Evolutionary conservation across 2,888 invertebrate species (phyloP), one percentile per base, ranked within the genome.

Genomic region (Nemotelus nigrinus): DNA sequence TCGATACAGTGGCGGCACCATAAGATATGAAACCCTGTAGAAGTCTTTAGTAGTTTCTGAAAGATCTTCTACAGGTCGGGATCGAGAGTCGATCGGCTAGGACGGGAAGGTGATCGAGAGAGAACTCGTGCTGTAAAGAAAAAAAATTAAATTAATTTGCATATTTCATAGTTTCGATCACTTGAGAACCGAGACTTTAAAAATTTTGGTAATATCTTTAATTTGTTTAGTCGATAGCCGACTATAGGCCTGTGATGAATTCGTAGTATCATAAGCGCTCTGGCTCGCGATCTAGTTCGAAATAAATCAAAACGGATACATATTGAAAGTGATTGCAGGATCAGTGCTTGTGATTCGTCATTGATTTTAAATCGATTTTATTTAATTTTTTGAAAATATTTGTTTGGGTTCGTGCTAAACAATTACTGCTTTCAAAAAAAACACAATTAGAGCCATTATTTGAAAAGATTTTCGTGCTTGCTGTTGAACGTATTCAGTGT

Each of bases 161-260:
- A 25, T 25, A 25, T 25, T 25, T 25, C 25, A 25, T 25, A 25
- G 25, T 25, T 25, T 25, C 25, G 25, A 25, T 25, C 25, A 25
- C 25, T 25, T 25, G 25, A 25, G 25, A 25, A 48, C 10, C 53
- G 10, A 55, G 53, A 39, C 10, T 85, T 86, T 85, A 86, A 86
- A 86, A 83, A 84, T 86, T 84, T 84, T 82, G 84, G 85, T 85
- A 84, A 84, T 83, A 84, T 82, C 81, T 79, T 82, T 83, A 80
- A 81, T 82, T 83, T 82, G 82, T 84, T 86, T 85, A 86, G 86
- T 86, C 84, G 84, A 82, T 82, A 82, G 81, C 82, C 82, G 82
- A 81, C 82, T 82, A 82, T 83, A 82, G 82, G 78, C 80, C 82
- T 83, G 84, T 83, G 82, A 80, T 81, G 79, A 81, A 80, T 60